These are phyloP conservation scores for Bibio marci DNA, from an alignment of 2,888 invertebrate species.

Conservation along the genomic window DNA sequence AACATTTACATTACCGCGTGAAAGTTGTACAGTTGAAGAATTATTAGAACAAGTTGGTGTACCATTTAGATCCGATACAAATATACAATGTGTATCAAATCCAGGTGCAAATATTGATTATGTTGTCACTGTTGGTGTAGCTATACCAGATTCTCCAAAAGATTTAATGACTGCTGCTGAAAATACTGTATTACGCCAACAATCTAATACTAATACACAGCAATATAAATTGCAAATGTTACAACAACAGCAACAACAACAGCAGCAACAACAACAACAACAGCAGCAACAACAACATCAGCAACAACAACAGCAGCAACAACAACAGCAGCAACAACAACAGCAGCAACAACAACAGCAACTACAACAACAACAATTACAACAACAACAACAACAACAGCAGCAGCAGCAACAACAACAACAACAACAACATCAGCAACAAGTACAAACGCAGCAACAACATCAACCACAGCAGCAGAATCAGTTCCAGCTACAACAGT, in stretches of 20 bases:
- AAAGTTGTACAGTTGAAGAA: slow-evolving; percentile 67
- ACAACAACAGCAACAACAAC: slow-evolving; percentile 15
- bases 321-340: too few species aligned
- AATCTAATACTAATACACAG: too few species aligned
- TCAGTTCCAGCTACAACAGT: background rate
- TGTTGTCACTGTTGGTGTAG: slow-evolving; percentile 39
- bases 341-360: too few species aligned
- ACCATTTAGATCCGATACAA: slow-evolving; percentile 48
- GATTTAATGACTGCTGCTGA: slow-evolving; percentile 28
- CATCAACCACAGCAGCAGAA: background rate
- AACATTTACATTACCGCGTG: slow-evolving; percentile 64
- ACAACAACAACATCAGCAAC: slow-evolving; percentile 6
- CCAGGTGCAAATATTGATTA: slow-evolving; percentile 61
- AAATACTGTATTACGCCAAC: too few species aligned
- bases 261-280: background rate
- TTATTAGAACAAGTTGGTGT: slow-evolving; percentile 60
- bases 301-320: too few species aligned
- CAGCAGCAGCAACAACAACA: slow-evolving; percentile 11
- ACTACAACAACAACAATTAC: too few species aligned
- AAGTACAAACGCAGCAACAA: background rate
- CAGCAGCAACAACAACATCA: too few species aligned
- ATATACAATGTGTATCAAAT: slow-evolving; percentile 57
- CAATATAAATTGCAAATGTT: slow-evolving; percentile 22
- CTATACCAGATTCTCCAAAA: slow-evolving; percentile 13
- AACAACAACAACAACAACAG: slow-evolving; percentile 13